Conservation (phyloP, 2,888 invertebrate species). For the Syritta pipiens region DNA sequence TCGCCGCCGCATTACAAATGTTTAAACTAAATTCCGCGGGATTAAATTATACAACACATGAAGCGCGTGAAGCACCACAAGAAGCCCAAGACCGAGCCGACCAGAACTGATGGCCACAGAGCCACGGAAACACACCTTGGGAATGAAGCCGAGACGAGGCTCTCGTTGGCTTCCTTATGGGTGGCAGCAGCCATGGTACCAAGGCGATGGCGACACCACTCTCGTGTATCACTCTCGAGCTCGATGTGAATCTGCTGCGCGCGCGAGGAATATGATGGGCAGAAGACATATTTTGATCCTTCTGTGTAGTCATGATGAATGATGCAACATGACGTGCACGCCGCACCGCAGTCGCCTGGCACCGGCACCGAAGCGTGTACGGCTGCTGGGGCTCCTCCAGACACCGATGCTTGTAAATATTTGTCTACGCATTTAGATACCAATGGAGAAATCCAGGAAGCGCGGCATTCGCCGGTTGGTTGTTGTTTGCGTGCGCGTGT, state of each 20-base stretch:
- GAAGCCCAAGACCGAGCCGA: background rate
- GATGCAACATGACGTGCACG: conserved; percentile 67
- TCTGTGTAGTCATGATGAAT: conserved; percentile 66
- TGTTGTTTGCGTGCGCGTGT: conserved; percentile 14
- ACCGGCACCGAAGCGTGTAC: conserved; percentile 52
- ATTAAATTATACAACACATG: conserved; percentile 63
- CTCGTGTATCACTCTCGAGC: conserved; percentile 45
- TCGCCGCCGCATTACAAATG: conserved; percentile 60
- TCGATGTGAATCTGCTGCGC: conserved; percentile 47
- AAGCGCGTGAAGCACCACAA: conserved; percentile 45
- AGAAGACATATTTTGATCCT: conserved; percentile 69
- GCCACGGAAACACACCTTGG: conserved; percentile 22
- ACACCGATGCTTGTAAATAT: conserved; percentile 64
- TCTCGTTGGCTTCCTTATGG: conserved; percentile 35
- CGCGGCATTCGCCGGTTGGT: conserved; percentile 33
- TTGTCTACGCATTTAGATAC: conserved; percentile 67
- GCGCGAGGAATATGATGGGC: conserved; percentile 64
- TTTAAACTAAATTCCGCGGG: conserved; percentile 67
- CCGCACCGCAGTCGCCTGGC: conserved; percentile 31
- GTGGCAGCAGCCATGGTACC: conserved; percentile 44
- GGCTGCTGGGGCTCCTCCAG: conserved; percentile 15
- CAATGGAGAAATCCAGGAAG: conserved; percentile 58
- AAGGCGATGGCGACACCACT: conserved; percentile 65
- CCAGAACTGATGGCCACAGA: background rate
- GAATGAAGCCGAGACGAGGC: background rate